Evolutionary conservation across 2,113 vertebrate genomes (phyloP), one percentile per base, ranked within the genome.

Genomic region (Cygnus atratus): DNA sequence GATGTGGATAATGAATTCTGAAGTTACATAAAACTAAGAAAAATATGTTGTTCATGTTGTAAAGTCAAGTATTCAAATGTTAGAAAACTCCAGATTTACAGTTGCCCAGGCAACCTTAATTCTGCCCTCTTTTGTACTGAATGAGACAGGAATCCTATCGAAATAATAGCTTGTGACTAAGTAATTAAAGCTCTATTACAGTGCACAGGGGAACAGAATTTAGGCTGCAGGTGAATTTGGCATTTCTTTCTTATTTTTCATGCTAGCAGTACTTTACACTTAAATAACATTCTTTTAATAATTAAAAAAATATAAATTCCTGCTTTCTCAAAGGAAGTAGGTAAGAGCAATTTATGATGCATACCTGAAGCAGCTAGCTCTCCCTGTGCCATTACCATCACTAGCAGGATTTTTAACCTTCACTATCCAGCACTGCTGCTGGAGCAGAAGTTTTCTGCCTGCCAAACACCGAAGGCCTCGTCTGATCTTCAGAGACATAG

Each of bases 71-170:
- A 92, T 50, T 95, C 77, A 92, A 82, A 90, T 70, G 58, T 92
- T 76, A 94, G 86, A 90, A 82, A 93, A 92, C 90, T 94, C 68
- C 68, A 93, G 85, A 83, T 94, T 93, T 90, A 93, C 87, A 93
- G 90, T 94, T 96, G 76, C 88, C 86, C 93, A 50, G 95, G 95
- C 65, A 96, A 97, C 90, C 73, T 95, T 84, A 92, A 86, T 78
- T 96, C 95, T 94, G 93, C 83, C 88, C 85, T 86, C 68, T 81
- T 78, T 86, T 87, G 86, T 77, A 84, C 13, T 75, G 92, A 96
- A 90, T 73, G 82, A 97, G 95, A 88, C 79, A 95, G 91, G 92
- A 88, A 93, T 84, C 88, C 92, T 90, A 88, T 44, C 0, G 6
- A 94, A 96, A 92, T 78, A 95, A 90, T 58, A 92, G 80, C 92